Evolutionary conservation across 1,140 invertebrate species (phyloP).

Genomic region (Drosophila tsacasi): DNA sequence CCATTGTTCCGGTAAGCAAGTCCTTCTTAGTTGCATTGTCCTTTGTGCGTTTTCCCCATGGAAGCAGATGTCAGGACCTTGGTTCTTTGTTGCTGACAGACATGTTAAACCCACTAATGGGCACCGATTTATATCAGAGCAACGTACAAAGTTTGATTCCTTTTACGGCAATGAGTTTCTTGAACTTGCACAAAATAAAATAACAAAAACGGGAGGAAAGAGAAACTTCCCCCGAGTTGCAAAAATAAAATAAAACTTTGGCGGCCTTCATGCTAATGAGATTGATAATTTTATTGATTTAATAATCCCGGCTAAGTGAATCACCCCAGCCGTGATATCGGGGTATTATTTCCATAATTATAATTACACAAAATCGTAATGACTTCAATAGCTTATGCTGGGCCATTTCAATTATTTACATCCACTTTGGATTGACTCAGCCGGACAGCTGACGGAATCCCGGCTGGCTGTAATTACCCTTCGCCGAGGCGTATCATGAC

Average conservation of each 20-base stretch:
- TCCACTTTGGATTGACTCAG: slow-evolving; percentile 19
- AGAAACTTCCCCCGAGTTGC: slow-evolving; percentile 7
- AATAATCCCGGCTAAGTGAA: slow-evolving; percentile 51
- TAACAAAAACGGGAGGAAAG: not conserved
- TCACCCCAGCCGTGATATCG: slow-evolving; percentile 24
- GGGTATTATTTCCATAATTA: slow-evolving; percentile 49
- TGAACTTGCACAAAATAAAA: slow-evolving; percentile 24
- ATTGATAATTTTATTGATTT: slow-evolving; percentile 73
- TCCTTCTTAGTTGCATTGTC: slow-evolving; percentile 16
- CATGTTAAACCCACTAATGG: slow-evolving; percentile 32
- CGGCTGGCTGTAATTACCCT: slow-evolving; percentile 29
- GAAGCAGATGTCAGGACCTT: slow-evolving; percentile 13
- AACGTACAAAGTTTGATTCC: slow-evolving; percentile 19
- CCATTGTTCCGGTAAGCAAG: slow-evolving; percentile 7
- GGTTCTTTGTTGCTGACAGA: slow-evolving; percentile 43
- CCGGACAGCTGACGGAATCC: slow-evolving; percentile 31
- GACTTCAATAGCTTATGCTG: slow-evolving; percentile 27
- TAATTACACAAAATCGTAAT: slow-evolving; percentile 45
- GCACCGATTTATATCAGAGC: slow-evolving; percentile 29
- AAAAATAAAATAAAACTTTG: slow-evolving; percentile 21
- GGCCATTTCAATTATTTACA: slow-evolving; percentile 53
- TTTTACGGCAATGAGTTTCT: slow-evolving; percentile 32
- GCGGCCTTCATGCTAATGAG: slow-evolving; percentile 39
- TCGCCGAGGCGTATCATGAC: slow-evolving; percentile 14
- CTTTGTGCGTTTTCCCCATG: slow-evolving; percentile 27